phyloP scores from a whole-genome alignment of 2,797 vertebrate genomes.

The Chaenodraco wilsoni region DNA sequence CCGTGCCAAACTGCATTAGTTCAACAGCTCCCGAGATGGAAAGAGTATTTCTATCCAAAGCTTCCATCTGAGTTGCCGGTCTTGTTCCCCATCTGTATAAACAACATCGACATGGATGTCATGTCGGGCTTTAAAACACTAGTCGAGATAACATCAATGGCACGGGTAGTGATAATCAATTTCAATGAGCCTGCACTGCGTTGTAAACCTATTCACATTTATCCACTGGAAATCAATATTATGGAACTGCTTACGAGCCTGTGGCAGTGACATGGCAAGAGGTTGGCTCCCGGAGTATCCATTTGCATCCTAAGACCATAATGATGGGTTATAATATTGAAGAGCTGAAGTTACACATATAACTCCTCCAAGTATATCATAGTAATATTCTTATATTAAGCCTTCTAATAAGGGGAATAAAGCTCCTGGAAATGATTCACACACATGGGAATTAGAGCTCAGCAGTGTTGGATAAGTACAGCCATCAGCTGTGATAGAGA shows the following conservation, averaged over 20 bases:
- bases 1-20: slow-evolving; percentile 39
- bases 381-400: not conserved
- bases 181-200: slow-evolving; percentile 59
- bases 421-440: slow-evolving; percentile 27
- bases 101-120: slow-evolving; percentile 19
- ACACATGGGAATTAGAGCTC: slow-evolving; percentile 46
- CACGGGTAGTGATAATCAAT: slow-evolving; percentile 64
- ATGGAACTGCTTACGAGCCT: slow-evolving; percentile 44
- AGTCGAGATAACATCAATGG: slow-evolving; percentile 55
- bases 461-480: slow-evolving; percentile 45
- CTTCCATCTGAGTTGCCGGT: slow-evolving; percentile 11
- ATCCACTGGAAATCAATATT: slow-evolving; percentile 53
- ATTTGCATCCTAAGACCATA: too few relatives aligned
- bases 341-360: not conserved
- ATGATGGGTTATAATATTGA: too few relatives aligned
- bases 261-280: slow-evolving; percentile 23
- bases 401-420: not conserved
- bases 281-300: not conserved
- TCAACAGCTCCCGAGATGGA: slow-evolving; percentile 12
- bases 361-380: slow-evolving; percentile 2
- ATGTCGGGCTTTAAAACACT: slow-evolving; percentile 50
- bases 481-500: slow-evolving; percentile 49
- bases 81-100: slow-evolving; percentile 23
- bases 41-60: slow-evolving; percentile 24
- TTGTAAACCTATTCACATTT: slow-evolving; percentile 59